Evolutionary conservation across 2,113 vertebrate species (phyloP), one percentile per base, ranked within the genome.

Genomic region (Irena cyanogastra): DNA sequence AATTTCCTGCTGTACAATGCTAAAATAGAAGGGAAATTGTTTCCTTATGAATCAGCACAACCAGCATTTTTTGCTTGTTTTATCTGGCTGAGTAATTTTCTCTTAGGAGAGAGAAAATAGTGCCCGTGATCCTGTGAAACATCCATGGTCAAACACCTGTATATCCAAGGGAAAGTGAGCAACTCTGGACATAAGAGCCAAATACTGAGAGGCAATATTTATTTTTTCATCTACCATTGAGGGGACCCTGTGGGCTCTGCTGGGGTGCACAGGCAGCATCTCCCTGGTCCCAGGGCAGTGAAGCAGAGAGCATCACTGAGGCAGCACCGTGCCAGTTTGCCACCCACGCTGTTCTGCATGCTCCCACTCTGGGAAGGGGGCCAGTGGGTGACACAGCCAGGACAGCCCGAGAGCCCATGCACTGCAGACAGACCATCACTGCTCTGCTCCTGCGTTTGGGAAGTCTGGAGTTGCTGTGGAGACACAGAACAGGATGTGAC

Each of bases 21-120:
- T 94, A 74, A 93, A 96, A 86, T 61, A 92, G 86, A 65, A 87
- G 21, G 80, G 66, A 89, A 93, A 95, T 92, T 85, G 53, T 89
- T 95, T 93, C 89, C 81, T 87, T 71, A 37, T 96, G 95, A 96
- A 87, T 96, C 95, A 95, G 93, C 84, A 80, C 53, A 85, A 35
- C 10, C n/a, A 33, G 41, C n/a, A 61, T 87, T 79, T 91, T 92
- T 52, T 57, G 45, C 74, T 84, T 93, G 87, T 94, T 95, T 95
- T 82, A 60, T 87, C 89, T 92, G 87, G 89, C 69, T 17, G 60
- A 93, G 64, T 60, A 84, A 72, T 69, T 87, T 45, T 14, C 64
- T 66, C 52, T 66, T 81, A 63, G 26, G 39, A 78, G 81, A 50
- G 35, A 87, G 56, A 80, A 71, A 93, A 52, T 13, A 50, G 31